Evolutionary conservation across 2,888 invertebrate species (phyloP).

Genomic region (Azorinus chamasolen): DNA sequence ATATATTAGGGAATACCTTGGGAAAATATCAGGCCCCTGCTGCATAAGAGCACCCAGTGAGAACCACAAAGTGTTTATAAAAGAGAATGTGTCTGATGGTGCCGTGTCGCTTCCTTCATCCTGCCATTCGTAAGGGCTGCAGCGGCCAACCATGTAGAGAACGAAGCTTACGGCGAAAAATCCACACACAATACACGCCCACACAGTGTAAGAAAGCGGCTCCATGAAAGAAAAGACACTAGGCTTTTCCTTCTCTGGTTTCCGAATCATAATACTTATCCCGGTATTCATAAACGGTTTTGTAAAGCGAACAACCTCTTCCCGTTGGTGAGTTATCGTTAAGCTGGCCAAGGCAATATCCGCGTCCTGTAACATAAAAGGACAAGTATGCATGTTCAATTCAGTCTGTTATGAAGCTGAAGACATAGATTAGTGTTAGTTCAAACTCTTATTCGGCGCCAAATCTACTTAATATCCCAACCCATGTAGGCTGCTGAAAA

Average conservation of each 20-base stretch:
- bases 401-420: too few relatives aligned
- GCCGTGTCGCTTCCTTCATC: conserved; percentile 66
- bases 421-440: too few relatives aligned
- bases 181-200: conserved; percentile 95
- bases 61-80: conserved; percentile 99
- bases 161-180: conserved; percentile 99
- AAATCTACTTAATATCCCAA: too few relatives aligned
- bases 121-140: conserved; percentile 99
- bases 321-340: conserved; percentile 96
- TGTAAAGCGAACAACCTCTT: conserved; percentile 98
- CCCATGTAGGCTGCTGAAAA: too few relatives aligned
- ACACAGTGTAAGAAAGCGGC: conserved; percentile 98
- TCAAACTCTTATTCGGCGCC: too few relatives aligned
- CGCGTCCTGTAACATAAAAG: conserved; percentile 91
- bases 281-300: conserved; percentile 99
- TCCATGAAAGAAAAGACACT: conserved; percentile 99
- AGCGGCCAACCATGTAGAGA: conserved; percentile 97
- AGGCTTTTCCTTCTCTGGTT: conserved; percentile 95
- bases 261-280: conserved; percentile 97
- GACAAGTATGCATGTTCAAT: background rate
- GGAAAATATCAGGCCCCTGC: conserved; percentile 98
- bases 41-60: conserved; percentile 99
- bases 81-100: conserved; percentile 90
- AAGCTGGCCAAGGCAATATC: conserved; percentile 98
- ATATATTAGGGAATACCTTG: conserved; percentile 90